Percentiles rank a stretch among this genome's conserved stretches.
phyloP scores from a whole-genome alignment of 2,888 invertebrate genomes.

The Euphydryas editha region DNA sequence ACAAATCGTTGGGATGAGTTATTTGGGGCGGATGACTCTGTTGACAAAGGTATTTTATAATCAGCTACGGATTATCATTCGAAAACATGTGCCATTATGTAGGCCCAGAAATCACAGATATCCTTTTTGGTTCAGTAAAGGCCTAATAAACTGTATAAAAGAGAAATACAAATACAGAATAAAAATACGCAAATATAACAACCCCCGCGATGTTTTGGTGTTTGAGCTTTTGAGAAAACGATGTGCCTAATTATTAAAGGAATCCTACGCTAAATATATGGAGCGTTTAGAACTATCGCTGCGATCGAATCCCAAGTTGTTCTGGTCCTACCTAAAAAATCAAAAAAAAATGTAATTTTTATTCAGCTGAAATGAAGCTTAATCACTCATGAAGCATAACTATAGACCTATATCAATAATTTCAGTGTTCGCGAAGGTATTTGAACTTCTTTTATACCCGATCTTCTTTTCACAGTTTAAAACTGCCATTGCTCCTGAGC shows the following conservation, averaged over 20 bases:
- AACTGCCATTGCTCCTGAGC: too few relatives aligned
- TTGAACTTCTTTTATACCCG: too few relatives aligned
- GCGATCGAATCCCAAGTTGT: not conserved
- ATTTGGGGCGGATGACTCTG: not conserved
- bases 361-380: too few relatives aligned
- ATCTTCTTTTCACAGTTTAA: too few relatives aligned
- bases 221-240: conserved; percentile 12
- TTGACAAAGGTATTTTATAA: conserved; percentile 6
- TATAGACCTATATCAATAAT: too few relatives aligned
- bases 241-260: not conserved
- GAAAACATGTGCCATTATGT: conserved; percentile 1
- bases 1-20: not conserved
- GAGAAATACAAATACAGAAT: conserved; percentile 16
- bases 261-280: conserved; percentile 12
- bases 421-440: too few relatives aligned
- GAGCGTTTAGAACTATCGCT: not conserved
- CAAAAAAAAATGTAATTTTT: too few relatives aligned
- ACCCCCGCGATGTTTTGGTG: conserved; percentile 11
- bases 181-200: conserved; percentile 14
- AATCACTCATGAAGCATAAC: too few relatives aligned
- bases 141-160: conserved; percentile 9
- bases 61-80: not conserved
- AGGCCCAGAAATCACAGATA: conserved; percentile 6
- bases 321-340: not conserved
- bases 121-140: conserved; percentile 8